phyloP scores from a whole-genome alignment of 1,140 invertebrate species.

The Thereuonema tuberculata region DNA sequence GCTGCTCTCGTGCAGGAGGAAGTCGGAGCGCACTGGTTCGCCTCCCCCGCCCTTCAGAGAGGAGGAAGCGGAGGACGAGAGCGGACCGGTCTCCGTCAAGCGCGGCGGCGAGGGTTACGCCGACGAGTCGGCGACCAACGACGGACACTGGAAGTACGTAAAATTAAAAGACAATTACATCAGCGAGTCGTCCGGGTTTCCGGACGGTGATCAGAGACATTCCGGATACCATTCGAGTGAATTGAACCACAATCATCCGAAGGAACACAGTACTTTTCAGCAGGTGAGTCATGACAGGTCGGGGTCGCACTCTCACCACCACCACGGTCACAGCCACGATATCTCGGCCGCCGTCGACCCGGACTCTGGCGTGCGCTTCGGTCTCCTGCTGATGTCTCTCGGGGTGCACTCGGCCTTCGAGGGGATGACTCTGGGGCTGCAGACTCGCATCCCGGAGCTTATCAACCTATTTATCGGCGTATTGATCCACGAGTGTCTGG shows the following conservation, averaged over 20 bases:
- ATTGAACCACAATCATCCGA: neutral
- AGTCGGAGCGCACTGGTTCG: neutral
- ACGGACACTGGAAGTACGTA: too few relatives aligned
- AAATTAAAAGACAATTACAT: too few relatives aligned
- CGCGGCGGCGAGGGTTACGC: neutral
- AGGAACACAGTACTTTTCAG: too few relatives aligned
- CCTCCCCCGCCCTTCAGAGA: neutral
- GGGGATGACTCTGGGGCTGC: constrained; percentile 34
- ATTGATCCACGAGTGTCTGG: constrained; percentile 32
- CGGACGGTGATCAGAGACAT: too few relatives aligned
- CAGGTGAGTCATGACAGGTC: too few relatives aligned
- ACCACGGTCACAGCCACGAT: constrained; percentile 8
- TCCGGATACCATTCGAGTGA: neutral
- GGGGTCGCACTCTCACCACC: neutral
- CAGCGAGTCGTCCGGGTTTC: too few relatives aligned
- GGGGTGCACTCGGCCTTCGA: constrained; percentile 36
- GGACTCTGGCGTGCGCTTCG: constrained; percentile 20
- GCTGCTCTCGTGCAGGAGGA: constrained; percentile 11
- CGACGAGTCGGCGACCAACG: neutral
- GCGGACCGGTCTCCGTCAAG: neutral
- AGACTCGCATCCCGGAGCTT: constrained; percentile 24
- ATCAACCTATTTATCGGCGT: constrained; percentile 32
- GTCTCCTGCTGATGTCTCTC: constrained; percentile 30
- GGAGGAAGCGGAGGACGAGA: neutral
- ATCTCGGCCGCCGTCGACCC: neutral